These are phyloP conservation scores for Apogon hyalosoma DNA, from an alignment of 2,797 vertebrate genomes.

Conservation along the genomic window DNA sequence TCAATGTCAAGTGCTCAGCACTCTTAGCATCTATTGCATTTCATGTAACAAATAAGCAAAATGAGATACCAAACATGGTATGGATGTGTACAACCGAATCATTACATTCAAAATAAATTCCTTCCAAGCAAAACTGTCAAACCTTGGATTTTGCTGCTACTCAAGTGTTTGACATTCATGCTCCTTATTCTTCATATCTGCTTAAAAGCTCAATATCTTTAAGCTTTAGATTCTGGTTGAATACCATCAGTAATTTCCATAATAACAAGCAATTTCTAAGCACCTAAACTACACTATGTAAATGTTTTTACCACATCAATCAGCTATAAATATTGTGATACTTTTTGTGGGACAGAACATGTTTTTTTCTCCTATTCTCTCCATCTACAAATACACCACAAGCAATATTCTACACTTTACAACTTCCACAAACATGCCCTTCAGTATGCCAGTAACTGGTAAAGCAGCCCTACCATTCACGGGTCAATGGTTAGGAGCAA, in stretches of 20 bases:
- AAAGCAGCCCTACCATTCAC: conserved; percentile 41
- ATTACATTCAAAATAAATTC: conserved; percentile 5
- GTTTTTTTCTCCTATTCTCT: background rate
- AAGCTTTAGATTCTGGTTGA: too few species aligned
- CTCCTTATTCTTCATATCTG: too few species aligned
- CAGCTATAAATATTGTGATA: too few species aligned
- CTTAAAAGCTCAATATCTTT: too few species aligned
- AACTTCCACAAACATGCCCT: conserved; percentile 45
- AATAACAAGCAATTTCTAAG: too few species aligned
- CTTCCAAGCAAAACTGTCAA: too few species aligned
- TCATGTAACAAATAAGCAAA: conserved; percentile 41
- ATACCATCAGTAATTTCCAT: too few species aligned
- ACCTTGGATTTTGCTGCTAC: too few species aligned
- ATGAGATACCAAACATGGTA: conserved; percentile 21
- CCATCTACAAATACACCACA: background rate
- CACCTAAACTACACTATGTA: too few species aligned
- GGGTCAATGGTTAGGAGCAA: conserved; percentile 62
- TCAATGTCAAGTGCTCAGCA: conserved; percentile 42
- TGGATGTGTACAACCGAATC: conserved; percentile 27
- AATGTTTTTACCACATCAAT: too few species aligned
- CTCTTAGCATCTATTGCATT: conserved; percentile 40
- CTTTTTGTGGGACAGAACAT: background rate
- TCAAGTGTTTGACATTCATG: too few species aligned
- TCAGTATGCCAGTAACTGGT: conserved; percentile 44
- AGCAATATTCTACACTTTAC: conserved; percentile 15